Conservation (phyloP, 2,888 invertebrate genomes). For the Scaptomyza polygonia region DNA sequence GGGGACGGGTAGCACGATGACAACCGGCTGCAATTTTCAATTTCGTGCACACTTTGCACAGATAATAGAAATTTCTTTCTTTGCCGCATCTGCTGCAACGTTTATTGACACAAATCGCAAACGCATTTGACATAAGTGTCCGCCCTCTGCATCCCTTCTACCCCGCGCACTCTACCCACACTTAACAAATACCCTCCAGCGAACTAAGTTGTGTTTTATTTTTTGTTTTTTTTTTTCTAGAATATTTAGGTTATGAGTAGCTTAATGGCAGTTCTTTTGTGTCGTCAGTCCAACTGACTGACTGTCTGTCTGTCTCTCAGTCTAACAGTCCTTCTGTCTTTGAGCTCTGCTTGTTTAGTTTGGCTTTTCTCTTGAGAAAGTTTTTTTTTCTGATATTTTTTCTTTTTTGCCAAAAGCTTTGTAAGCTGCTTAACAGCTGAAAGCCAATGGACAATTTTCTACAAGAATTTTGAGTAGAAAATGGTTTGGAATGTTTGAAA, state of each 20-base stretch:
- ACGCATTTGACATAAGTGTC: slow-evolving; percentile 78
- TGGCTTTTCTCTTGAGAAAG: slow-evolving; percentile 15
- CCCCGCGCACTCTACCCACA: background rate
- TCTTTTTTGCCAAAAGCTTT: slow-evolving; percentile 10
- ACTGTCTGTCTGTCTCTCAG: background rate
- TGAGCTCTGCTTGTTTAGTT: slow-evolving; percentile 42
- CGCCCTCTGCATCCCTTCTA: slow-evolving; percentile 13
- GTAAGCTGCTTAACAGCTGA: slow-evolving; percentile 40
- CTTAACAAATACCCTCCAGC: background rate
- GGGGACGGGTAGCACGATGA: background rate
- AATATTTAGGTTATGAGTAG: slow-evolving; percentile 75
- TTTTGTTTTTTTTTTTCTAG: slow-evolving; percentile 23
- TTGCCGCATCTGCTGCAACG: slow-evolving; percentile 55
- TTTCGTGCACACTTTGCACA: slow-evolving; percentile 81
- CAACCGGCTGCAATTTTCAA: slow-evolving; percentile 72
- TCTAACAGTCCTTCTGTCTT: slow-evolving; percentile 4
- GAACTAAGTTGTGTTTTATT: too few species aligned
- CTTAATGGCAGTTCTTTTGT: slow-evolving; percentile 66
- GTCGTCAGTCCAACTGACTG: slow-evolving; percentile 16
- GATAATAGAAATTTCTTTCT: slow-evolving; percentile 79
- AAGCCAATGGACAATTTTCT: slow-evolving; percentile 26
- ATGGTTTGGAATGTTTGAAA: slow-evolving; percentile 3
- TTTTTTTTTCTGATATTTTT: slow-evolving; percentile 1
- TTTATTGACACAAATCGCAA: slow-evolving; percentile 79
- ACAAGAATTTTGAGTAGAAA: slow-evolving; percentile 3